A percentile compares a stretch with the other conserved stretches of the same genome.
Evolutionary conservation across 2,888 invertebrate species (phyloP).

Genomic region (Maniola hyperantus): DNA sequence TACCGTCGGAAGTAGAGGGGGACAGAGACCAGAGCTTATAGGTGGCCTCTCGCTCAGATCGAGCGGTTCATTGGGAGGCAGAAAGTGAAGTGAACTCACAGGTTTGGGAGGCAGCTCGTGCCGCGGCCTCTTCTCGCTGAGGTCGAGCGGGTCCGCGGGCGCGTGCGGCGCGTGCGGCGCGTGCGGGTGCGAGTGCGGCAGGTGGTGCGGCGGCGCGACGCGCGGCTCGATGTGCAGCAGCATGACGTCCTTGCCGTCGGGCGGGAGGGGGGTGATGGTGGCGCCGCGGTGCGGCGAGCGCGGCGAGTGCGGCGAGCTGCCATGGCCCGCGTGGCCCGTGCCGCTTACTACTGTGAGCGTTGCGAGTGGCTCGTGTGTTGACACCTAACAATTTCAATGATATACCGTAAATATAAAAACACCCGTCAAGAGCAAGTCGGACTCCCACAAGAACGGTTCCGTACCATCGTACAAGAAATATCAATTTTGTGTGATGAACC

Average conservation of each 20-base stretch:
- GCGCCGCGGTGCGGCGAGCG: slow-evolving; percentile 71
- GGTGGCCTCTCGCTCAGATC: no score
- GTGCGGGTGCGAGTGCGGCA: slow-evolving; percentile 84
- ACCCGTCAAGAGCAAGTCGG: no score
- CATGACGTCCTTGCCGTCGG: slow-evolving; percentile 85
- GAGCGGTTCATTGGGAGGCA: no score
- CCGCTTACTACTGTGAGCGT: slow-evolving; percentile 86
- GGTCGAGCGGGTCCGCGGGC: slow-evolving; percentile 84
- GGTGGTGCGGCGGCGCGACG: slow-evolving; percentile 78
- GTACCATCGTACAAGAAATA: no score
- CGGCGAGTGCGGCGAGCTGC: slow-evolving; percentile 55
- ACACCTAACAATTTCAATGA: slow-evolving; percentile 58
- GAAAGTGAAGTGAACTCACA: slow-evolving; percentile 45
- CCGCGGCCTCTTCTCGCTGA: slow-evolving; percentile 89
- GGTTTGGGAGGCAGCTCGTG: slow-evolving; percentile 55
- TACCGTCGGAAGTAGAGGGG: no score
- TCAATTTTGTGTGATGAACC: no score
- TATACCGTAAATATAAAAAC: no score
- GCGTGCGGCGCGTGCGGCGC: slow-evolving; percentile 67
- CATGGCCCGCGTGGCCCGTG: slow-evolving; percentile 50
- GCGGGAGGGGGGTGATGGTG: slow-evolving; percentile 85
- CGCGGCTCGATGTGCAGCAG: slow-evolving; percentile 82
- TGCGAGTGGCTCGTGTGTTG: slow-evolving; percentile 81
- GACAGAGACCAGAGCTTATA: no score
- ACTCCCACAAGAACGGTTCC: no score